These are phyloP conservation scores for Spilogale gracilis DNA, from an alignment of 2,113 vertebrate genomes.

Conservation along the genomic window DNA sequence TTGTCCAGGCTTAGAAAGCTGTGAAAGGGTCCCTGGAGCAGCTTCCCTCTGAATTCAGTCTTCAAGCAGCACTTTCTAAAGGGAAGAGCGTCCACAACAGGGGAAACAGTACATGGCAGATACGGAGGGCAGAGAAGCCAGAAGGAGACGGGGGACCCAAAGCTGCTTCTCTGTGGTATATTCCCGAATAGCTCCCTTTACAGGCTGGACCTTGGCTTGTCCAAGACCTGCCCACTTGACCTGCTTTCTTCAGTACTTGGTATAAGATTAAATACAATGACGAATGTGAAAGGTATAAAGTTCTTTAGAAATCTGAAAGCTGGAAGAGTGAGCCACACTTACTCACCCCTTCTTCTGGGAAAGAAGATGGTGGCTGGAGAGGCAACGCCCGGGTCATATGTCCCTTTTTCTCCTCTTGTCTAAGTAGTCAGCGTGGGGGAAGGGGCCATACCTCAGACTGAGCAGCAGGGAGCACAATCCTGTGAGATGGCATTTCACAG, in stretches of 20 bases:
- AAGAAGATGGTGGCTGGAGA: neutral
- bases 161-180: neutral
- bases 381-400: rapidly evolving
- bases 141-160: neutral
- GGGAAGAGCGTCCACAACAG: neutral
- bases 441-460: neutral
- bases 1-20: neutral
- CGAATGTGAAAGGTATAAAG: neutral
- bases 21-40: neutral
- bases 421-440: neutral
- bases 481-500: neutral
- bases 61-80: neutral
- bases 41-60: neutral
- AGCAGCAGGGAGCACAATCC: neutral
- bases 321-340: neutral
- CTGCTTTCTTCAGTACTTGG: neutral
- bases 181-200: neutral
- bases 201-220: neutral
- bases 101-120: neutral
- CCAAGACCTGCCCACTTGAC: neutral
- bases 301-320: neutral
- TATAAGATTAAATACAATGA: neutral
- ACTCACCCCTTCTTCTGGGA: neutral
- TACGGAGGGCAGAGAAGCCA: neutral
- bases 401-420: neutral